These are phyloP conservation scores for Cettia cetti DNA, from an alignment of 2,113 vertebrate species.

Conservation along the genomic window DNA sequence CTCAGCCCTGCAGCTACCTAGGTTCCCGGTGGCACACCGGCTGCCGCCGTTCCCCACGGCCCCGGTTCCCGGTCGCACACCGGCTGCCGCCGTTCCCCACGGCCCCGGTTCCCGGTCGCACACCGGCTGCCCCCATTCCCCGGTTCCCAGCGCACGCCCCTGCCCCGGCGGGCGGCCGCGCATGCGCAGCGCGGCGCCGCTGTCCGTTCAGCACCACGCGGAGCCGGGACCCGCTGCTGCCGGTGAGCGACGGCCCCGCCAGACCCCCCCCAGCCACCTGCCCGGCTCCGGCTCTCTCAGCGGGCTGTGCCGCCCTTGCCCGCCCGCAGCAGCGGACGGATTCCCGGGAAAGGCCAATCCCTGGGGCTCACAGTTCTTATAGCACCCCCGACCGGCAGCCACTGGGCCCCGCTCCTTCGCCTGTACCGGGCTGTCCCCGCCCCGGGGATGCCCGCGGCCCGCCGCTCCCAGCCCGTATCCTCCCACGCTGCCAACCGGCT, in stretches of 20 bases:
- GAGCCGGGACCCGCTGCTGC: neutral
- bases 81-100: neutral
- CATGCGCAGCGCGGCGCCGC: neutral
- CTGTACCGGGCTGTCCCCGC: neutral
- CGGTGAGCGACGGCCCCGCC: neutral
- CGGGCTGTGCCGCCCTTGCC: neutral
- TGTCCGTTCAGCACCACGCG: slow-evolving; percentile 64
- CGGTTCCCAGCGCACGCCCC: neutral
- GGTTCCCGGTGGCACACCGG: neutral
- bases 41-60: neutral
- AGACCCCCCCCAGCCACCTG: neutral
- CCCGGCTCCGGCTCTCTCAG: neutral
- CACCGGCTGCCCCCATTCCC: neutral
- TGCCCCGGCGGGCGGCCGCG: neutral
- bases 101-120: neutral
- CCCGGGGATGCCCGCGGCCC: neutral
- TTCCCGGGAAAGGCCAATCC: neutral
- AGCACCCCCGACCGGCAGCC: neutral
- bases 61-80: neutral
- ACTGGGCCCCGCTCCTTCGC: neutral
- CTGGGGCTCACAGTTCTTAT: neutral
- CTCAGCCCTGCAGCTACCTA: too few relatives aligned
- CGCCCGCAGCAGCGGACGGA: neutral
- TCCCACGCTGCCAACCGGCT: neutral
- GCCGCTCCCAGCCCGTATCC: neutral